Evolutionary conservation across 2,888 invertebrate genomes (phyloP), one percentile per base, ranked within the genome.

Genomic region (Dynastes hyllus): DNA sequence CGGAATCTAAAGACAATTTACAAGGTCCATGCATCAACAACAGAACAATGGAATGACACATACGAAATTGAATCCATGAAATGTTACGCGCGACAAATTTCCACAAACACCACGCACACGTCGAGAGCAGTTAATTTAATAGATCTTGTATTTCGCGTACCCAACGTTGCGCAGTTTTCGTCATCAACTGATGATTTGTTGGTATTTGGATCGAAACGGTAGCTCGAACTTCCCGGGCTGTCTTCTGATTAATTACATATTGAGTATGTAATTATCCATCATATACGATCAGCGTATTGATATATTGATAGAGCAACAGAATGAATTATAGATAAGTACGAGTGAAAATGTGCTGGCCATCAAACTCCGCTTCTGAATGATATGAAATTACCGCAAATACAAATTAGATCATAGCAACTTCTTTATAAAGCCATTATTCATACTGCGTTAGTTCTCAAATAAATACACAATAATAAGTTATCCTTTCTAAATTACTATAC

Each of bases 101-200:
- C 69, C 53, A 16, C 22, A 27, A 29, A 69, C 22, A 8, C 45
- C 13, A n/a, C 16, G 16, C 51, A 27, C 50, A 27, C 40, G 69
- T 69, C 51, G 16, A 37, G 50, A 69, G 27, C 50, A 50, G 69
- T 69, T 69, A 69, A 69, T 69, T 69, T 69, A 69, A 27, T 69
- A 22, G 53, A 51, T 69, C 50, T 22, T 50, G 50, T 11, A 40
- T 67, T 16, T 67, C 40, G 40, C 8, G 50, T 16, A 16, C 69
- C n/a, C 16, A 22, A n/a, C 13, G 50, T 37, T 45, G 22, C 45
- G 4, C 51, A 69, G 45, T 50, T 69, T 27, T 69, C 69, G 22
- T 50, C 22, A 69, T 6, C 50, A 45, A 22, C 53, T 53, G n/a
- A 69, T 45, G 50, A 69, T 69, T 69, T 69, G 69, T 69, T 27